A percentile compares a stretch with the other conserved stretches of the same genome.
phyloP scores from a whole-genome alignment of 1,140 invertebrate genomes.

The Pissodes strobi region DNA sequence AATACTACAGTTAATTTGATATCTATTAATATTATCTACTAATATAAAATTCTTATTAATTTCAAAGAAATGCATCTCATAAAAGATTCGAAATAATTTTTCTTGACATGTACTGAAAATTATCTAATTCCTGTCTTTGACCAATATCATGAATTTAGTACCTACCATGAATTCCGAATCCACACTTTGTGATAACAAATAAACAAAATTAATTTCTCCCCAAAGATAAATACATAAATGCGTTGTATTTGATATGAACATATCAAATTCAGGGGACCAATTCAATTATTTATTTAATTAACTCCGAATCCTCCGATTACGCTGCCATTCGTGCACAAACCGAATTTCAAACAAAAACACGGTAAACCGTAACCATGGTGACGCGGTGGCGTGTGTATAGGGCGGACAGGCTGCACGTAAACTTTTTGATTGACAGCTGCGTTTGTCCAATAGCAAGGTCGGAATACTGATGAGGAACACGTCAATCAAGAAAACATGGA shows the following conservation, averaged over 20 bases:
- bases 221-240: not conserved
- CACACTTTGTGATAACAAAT: too few relatives aligned
- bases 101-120: too few relatives aligned
- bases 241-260: not conserved
- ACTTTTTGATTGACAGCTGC: conserved; percentile 65
- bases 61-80: too few relatives aligned
- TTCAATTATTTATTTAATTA: conserved; percentile 30
- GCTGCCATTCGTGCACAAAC: conserved; percentile 24
- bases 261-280: conserved; percentile 7
- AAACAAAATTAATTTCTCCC: too few relatives aligned
- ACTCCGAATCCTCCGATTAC: conserved; percentile 27
- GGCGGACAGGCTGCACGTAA: conserved; percentile 39
- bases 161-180: too few relatives aligned
- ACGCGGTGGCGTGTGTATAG: conserved; percentile 19
- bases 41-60: too few relatives aligned
- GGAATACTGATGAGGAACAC: conserved; percentile 66
- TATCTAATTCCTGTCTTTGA: too few relatives aligned
- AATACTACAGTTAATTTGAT: too few relatives aligned
- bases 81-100: too few relatives aligned
- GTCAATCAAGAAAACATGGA: conserved; percentile 45
- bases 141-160: too few relatives aligned
- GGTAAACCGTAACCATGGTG: conserved; percentile 28
- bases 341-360: conserved; percentile 39
- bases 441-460: conserved; percentile 63
- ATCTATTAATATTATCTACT: too few relatives aligned